Evolutionary conservation across 2,888 invertebrate species (phyloP).

Genomic region (Erpobdella octoculata): DNA sequence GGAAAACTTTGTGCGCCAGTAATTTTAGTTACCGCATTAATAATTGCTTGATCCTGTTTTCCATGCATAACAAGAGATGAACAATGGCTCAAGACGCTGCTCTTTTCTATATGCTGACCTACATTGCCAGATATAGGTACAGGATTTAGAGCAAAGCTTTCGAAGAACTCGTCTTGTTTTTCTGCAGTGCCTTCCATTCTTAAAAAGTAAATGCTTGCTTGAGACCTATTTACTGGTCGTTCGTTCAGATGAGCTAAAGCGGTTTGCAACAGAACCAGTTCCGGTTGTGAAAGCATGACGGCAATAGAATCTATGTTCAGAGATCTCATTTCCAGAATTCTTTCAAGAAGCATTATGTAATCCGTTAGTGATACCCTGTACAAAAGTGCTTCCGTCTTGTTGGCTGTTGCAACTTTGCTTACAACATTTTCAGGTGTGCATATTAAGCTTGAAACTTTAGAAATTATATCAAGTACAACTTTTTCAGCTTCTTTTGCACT

Average conservation of each 20-base stretch:
- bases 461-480: background rate
- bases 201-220: conserved; percentile 10
- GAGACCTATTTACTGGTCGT: conserved; percentile 5
- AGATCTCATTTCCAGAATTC: background rate
- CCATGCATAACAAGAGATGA: background rate
- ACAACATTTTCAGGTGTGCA: conserved; percentile 24
- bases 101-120: background rate
- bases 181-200: conserved; percentile 11
- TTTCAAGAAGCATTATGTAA: conserved; percentile 19
- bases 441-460: conserved; percentile 5
- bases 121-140: background rate
- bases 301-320: conserved; percentile 20
- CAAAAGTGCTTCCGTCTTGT: background rate
- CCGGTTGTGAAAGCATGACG: conserved; percentile 13
- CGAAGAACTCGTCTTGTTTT: conserved; percentile 6
- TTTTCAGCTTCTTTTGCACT: conserved; percentile 7
- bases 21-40: background rate
- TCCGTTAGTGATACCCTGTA: conserved; percentile 15
- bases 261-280: conserved; percentile 11
- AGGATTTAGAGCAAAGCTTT: background rate
- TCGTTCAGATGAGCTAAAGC: conserved; percentile 4
- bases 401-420: background rate
- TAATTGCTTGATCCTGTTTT: background rate
- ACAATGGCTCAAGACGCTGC: background rate
- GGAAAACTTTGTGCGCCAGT: background rate